Evolutionary conservation across 92 coral and sea anemone species (phyloP), one percentile per base, ranked within the genome.

Genomic region (Phenganax subtilis): DNA sequence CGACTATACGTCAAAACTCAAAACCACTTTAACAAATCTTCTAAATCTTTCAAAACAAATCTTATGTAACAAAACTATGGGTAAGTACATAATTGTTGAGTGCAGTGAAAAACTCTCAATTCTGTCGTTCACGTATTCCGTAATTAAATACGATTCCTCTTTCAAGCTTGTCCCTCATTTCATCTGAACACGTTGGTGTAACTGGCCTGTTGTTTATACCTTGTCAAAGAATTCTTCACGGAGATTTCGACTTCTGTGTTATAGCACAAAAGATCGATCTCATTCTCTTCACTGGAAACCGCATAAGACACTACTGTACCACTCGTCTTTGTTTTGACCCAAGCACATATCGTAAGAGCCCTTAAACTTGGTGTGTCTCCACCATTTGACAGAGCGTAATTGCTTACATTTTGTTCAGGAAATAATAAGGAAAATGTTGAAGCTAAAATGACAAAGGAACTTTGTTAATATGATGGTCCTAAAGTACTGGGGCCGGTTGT

Each of bases 241-340:
- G 51, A 27, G 15, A 66, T 10, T 3, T 25, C 11, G 15, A 66
- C 51, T 66, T 7, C 72, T 25, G 8, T 66, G 3, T 12, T 30
- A 66, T 66, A 66, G 20, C 72, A 66, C 72, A 51, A 66, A 15
- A 66, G 9, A 27, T 44, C 72, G 37, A 66, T 27, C 72, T 66
- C 72, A 66, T 66, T 66, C 6, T 44, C 7, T 17, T 44, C 10
- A 17, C 10, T 14, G 3, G 51, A 12, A 17, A 29, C 51, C 28
- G 72, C 72, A 66, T 66, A 66, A 10, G 72, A 27, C 51, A 66
- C 9, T 27, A 66, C 27, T 4, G 72, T 30, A 7, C 72, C 72
- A 14, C 31, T 17, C 31, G 4, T 15, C 9, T 66, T 66, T 11
- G 11, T 66, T 51, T 66, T 66, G 51, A 17, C 72, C 72, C 72